Evolutionary conservation across 1,140 invertebrate genomes (phyloP).

Genomic region (Brachionus plicatilis): DNA sequence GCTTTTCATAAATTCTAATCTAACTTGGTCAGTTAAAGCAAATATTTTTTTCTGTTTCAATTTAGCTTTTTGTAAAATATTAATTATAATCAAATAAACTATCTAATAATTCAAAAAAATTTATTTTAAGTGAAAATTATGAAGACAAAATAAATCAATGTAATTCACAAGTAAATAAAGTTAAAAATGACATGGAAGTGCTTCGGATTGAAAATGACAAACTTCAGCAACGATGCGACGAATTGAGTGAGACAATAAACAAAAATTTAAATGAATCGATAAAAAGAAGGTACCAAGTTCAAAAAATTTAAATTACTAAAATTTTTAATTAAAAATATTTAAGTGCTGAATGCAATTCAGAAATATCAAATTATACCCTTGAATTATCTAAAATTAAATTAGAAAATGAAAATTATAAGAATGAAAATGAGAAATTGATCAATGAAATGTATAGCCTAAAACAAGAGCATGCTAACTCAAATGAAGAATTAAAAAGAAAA

Average conservation of each 20-base stretch:
- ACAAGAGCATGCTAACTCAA: neutral
- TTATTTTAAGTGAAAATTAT: constrained; percentile 7
- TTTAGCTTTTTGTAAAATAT: neutral
- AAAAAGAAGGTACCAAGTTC: neutral
- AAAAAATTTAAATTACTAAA: neutral
- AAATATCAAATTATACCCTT: neutral
- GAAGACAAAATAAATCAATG: neutral
- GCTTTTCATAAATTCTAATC: too few relatives aligned
- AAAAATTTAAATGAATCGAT: constrained; percentile 14
- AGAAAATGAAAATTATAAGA: constrained; percentile 22
- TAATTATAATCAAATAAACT: neutral
- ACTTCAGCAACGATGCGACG: neutral
- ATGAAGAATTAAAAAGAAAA: constrained; percentile 18
- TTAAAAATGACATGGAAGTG: neutral
- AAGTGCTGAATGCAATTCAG: neutral
- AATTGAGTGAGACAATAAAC: constrained; percentile 3
- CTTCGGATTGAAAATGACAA: constrained; percentile 1
- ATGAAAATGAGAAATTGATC: constrained; percentile 4
- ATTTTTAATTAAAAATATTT: neutral
- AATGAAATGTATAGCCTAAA: constrained; percentile 1
- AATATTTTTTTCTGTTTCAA: too few relatives aligned
- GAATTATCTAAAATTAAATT: neutral
- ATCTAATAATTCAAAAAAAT: neutral
- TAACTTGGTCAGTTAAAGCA: too few relatives aligned
- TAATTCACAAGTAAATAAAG: neutral